A percentile compares a stretch with the other conserved stretches of the same genome.
Evolutionary conservation across 2,113 vertebrate species (phyloP).

Genomic region (Prunella himalayana): DNA sequence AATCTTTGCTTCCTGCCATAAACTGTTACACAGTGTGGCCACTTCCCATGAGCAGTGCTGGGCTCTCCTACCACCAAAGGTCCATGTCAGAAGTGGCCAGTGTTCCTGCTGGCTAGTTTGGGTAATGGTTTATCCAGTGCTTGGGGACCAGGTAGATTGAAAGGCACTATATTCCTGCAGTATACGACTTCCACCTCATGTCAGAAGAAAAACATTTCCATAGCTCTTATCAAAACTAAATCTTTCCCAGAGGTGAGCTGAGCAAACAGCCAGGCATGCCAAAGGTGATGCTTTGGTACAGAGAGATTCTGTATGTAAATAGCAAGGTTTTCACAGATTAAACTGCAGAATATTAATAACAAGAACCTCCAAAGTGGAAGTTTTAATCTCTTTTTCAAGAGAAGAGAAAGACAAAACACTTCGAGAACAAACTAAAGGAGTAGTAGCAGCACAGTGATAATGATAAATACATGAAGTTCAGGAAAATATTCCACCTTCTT

Average conservation of each 20-base stretch:
- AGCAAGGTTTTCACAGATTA: constrained; percentile 27
- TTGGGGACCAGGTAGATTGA: background rate
- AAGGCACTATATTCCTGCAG: background rate
- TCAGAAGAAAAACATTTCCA: constrained; percentile 49
- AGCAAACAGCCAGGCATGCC: constrained; percentile 39
- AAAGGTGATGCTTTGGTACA: constrained; percentile 13
- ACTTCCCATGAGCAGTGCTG: background rate
- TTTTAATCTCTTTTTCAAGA: background rate
- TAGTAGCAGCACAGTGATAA: background rate
- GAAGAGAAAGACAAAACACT: constrained; percentile 5
- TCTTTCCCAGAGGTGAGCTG: constrained; percentile 60
- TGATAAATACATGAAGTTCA: background rate
- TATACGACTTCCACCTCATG: constrained; percentile 16
- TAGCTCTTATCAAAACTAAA: constrained; percentile 47
- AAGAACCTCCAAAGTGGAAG: background rate
- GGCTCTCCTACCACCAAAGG: background rate
- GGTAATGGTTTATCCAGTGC: background rate
- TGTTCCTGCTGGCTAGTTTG: background rate
- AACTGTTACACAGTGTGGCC: background rate
- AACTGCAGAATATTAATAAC: constrained; percentile 6
- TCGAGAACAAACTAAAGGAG: background rate
- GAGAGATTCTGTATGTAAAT: constrained; percentile 7
- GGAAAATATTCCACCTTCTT: background rate
- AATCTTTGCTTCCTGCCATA: background rate
- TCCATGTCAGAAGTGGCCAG: background rate